Conservation (phyloP, 1,140 invertebrate species). For the Pararge aegeria region DNA sequence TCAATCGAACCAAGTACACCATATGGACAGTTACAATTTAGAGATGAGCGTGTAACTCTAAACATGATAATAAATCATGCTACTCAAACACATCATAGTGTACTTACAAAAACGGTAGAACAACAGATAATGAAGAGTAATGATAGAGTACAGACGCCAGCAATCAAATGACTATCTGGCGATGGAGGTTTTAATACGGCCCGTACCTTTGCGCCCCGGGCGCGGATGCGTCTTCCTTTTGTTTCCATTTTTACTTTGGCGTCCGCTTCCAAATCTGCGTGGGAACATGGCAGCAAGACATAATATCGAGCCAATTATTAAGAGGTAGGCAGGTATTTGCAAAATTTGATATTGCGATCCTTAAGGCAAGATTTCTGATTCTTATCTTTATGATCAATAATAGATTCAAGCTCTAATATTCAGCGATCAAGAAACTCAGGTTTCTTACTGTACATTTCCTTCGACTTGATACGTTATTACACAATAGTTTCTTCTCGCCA, state of each 20-base stretch:
- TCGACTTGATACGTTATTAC: too few relatives aligned
- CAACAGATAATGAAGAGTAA: constrained; percentile 59
- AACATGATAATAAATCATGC: constrained; percentile 55
- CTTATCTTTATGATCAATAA: constrained; percentile 3
- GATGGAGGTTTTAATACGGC: constrained; percentile 52
- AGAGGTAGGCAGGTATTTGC: constrained; percentile 44
- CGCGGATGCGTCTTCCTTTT: constrained; percentile 47
- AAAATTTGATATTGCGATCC: constrained; percentile 35
- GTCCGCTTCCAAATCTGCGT: constrained; percentile 54
- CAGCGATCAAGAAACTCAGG: too few relatives aligned
- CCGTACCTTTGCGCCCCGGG: constrained; percentile 52
- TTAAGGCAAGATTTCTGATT: constrained; percentile 31
- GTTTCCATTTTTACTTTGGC: constrained; percentile 36
- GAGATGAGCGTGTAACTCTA: constrained; percentile 29
- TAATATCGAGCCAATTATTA: constrained; percentile 47
- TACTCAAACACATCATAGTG: constrained; percentile 60
- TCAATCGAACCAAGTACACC: constrained; percentile 34
- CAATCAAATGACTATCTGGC: constrained; percentile 63
- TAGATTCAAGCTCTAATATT: too few relatives aligned
- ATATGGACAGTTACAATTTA: constrained; percentile 42
- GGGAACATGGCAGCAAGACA: constrained; percentile 60
- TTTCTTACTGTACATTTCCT: too few relatives aligned
- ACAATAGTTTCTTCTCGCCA: too few relatives aligned
- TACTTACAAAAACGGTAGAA: constrained; percentile 54
- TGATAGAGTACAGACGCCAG: constrained; percentile 51